These are phyloP conservation scores for Regulus satrapa DNA, from an alignment of 2,113 vertebrate species.

Conservation along the genomic window DNA sequence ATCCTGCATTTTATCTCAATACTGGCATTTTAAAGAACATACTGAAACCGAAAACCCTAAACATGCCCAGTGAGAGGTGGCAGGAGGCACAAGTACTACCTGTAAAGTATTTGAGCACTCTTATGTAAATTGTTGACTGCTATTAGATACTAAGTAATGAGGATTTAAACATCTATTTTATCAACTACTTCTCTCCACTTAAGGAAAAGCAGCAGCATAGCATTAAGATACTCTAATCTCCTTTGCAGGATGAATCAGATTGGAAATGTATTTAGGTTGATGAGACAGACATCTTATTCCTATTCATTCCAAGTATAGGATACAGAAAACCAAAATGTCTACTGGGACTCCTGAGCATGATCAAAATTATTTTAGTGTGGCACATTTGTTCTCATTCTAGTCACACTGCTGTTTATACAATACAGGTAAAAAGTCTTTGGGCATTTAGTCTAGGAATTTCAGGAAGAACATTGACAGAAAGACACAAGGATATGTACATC, in stretches of 20 bases:
- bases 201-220: background rate
- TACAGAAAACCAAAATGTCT: background rate
- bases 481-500: background rate
- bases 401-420: background rate
- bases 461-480: background rate
- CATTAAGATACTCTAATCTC: background rate
- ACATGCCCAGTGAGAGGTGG: background rate
- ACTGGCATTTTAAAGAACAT: background rate
- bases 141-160: background rate
- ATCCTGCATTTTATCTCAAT: background rate
- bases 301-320: background rate
- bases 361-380: background rate
- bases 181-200: background rate
- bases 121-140: background rate
- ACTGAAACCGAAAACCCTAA: background rate
- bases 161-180: background rate
- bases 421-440: background rate
- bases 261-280: background rate
- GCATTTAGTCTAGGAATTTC: background rate
- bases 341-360: background rate
- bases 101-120: background rate
- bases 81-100: background rate
- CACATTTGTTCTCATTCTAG: background rate
- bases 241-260: background rate
- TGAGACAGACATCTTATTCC: background rate